Conservation (phyloP, 2,113 vertebrate species). For the Nannobrachium achirus region DNA sequence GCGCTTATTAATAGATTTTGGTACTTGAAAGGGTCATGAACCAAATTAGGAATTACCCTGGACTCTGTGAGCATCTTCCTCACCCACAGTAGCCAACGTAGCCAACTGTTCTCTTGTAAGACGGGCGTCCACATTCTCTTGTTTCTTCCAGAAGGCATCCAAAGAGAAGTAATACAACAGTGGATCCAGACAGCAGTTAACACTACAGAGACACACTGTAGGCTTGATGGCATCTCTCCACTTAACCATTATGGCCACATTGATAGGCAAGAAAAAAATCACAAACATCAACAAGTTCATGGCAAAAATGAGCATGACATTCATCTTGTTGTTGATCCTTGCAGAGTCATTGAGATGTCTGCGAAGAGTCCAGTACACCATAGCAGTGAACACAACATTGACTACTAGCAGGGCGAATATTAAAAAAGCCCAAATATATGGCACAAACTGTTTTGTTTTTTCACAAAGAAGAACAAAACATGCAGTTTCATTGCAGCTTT, state of each 20-base stretch:
- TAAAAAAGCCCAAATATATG: constrained; percentile 37
- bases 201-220: background rate
- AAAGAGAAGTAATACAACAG: constrained; percentile 26
- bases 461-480: constrained; percentile 36
- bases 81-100: background rate
- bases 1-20: too few relatives aligned
- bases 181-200: constrained; percentile 11
- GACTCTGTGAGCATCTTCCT: background rate
- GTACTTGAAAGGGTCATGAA: too few relatives aligned
- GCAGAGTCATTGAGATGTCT: constrained; percentile 45
- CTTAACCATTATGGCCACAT: background rate
- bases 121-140: background rate
- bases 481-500: rapidly evolving
- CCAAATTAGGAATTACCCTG: too few relatives aligned
- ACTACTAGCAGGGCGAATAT: constrained; percentile 50
- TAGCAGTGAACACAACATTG: constrained; percentile 61
- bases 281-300: constrained; percentile 30
- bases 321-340: constrained; percentile 36
- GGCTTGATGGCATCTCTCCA: background rate
- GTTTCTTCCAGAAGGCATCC: constrained; percentile 10
- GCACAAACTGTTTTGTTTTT: rapidly evolving
- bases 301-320: constrained; percentile 41
- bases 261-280: background rate
- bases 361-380: constrained; percentile 54
- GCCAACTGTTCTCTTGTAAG: background rate